These are phyloP conservation scores for Glaucomys volans DNA, from an alignment of 2,113 vertebrate genomes.

Conservation along the genomic window DNA sequence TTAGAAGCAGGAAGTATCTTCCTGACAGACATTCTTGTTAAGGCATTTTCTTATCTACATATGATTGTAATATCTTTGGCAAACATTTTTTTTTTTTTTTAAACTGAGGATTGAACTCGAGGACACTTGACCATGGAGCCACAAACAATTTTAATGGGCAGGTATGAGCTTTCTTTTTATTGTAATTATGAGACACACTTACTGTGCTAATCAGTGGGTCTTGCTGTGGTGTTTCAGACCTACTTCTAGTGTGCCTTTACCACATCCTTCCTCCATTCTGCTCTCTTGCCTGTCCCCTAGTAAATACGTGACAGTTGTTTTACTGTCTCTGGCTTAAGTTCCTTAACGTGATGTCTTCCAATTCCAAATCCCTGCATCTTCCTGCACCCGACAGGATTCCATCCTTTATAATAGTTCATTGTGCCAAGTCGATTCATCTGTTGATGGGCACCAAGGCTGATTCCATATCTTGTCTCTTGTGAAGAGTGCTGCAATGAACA, in stretches of 20 bases:
- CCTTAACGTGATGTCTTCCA: background rate
- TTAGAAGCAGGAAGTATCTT: too few species aligned
- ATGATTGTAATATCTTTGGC: slow-evolving; percentile 66
- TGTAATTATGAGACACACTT: background rate
- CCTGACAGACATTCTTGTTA: too few species aligned
- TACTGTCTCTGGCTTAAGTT: background rate
- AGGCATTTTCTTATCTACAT: slow-evolving; percentile 57
- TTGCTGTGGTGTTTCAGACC: background rate
- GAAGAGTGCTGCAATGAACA: too few species aligned
- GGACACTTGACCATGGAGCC: too few species aligned
- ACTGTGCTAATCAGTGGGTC: background rate
- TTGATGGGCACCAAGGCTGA: too few species aligned
- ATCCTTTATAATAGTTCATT: background rate
- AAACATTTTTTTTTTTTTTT: slow-evolving; percentile 69
- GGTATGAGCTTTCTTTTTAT: slow-evolving; percentile 77
- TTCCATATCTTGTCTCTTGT: too few species aligned
- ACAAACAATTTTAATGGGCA: slow-evolving; percentile 74
- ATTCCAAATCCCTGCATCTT: background rate
- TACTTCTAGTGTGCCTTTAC: background rate
- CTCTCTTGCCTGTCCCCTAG: background rate
- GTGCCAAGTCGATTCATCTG: too few species aligned
- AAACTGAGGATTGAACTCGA: too few species aligned
- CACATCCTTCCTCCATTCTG: background rate
- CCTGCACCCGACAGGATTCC: background rate
- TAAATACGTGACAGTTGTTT: background rate